Evolutionary conservation across 1,140 invertebrate species (phyloP), one percentile per base, ranked within the genome.

Genomic region (Thaumetopoea pityocampa): DNA sequence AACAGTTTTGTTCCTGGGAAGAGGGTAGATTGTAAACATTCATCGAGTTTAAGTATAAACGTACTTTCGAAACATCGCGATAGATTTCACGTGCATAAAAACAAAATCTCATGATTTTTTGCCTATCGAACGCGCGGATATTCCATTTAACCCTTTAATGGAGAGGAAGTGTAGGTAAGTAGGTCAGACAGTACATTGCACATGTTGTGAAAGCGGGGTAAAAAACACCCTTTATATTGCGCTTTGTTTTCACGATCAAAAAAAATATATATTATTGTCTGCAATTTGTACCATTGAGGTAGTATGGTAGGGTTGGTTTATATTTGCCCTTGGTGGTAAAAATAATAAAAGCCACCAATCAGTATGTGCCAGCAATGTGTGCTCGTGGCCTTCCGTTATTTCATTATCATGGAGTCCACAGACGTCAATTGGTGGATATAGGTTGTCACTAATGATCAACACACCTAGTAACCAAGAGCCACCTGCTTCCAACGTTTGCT

Each of bases 131-230:
- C 59, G 65, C 56, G 65, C 60, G 65, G 66, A 77, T 77, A 76
- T 79, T 63, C 58, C 45, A 74, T 76, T 67, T 61, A 80, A 78
- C 76, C 67, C 70, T 79, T 74, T 72, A 72, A 72, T 68, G 77
- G 64, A 69, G 55, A 81, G 79, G 79, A 84, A 80, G 76, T 80
- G 74, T 73, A 71, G 49, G 42, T 79, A 81, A 81, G 74, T 84
- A 77, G 79, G 79, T 84, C 79, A 84, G 52, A 67, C 51, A 61
- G 59, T 65, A 53, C 67, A 82, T 77, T 78, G 77, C 79, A 84
- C 73, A 84, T 84, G 79, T 79, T 81, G 74, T 76, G 73, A 78
- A 81, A 81, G 74, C 77, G 60, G 27, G 52, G 56, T 56, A 76
- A 80, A 80, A 83, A 80, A 78, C 65, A 61, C 46, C 68, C 68